phyloP scores from a whole-genome alignment of 2,113 vertebrate species.

The Sialia sialis region DNA sequence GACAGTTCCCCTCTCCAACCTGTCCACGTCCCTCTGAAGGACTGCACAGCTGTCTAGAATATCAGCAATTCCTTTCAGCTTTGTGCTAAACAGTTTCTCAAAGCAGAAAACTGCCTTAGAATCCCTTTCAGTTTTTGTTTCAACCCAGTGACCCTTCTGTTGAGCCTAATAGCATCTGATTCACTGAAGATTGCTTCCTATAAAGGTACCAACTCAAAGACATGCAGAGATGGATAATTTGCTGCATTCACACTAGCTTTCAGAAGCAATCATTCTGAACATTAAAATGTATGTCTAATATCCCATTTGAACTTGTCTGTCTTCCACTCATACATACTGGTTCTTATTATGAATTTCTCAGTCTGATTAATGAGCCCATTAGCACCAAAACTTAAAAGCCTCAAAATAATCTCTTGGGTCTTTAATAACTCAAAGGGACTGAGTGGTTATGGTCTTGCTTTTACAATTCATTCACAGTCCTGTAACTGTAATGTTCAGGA shows the following conservation, averaged over 20 bases:
- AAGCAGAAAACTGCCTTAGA: not conserved
- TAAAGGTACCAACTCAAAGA: not conserved
- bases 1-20: not conserved
- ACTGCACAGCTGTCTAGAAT: not conserved
- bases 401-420: not conserved
- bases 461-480: not conserved
- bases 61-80: not conserved
- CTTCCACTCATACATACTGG: not conserved
- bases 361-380: conserved; percentile 6
- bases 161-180: not conserved
- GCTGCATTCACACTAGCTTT: not conserved
- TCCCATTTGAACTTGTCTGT: not conserved
- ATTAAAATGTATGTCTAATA: not conserved
- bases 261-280: conserved; percentile 13
- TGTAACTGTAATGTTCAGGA: not conserved
- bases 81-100: not conserved
- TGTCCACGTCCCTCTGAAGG: not conserved
- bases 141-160: not conserved
- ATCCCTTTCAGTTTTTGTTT: not conserved
- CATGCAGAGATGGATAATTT: not conserved
- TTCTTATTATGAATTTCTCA: not conserved
- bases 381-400: not conserved
- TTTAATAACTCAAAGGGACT: not conserved
- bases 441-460: not conserved
- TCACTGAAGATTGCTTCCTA: not conserved